These are phyloP conservation scores for Climacteris rufus DNA, from an alignment of 2,113 vertebrate genomes.

Conservation along the genomic window DNA sequence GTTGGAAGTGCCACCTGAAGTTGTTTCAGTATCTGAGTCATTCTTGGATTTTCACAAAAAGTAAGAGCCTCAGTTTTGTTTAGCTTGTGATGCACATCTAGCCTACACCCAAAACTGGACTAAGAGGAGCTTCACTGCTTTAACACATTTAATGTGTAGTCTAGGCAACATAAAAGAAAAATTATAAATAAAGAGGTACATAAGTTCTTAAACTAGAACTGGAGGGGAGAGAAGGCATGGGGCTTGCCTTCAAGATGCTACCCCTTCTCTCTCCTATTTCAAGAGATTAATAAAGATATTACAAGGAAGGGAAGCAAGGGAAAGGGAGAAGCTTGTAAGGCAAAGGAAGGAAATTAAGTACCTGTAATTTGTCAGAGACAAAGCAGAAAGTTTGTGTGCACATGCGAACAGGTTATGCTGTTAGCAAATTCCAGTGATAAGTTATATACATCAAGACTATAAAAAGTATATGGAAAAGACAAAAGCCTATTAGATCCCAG, in stretches of 20 bases:
- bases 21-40: background rate
- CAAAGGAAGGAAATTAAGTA: slow-evolving; percentile 63
- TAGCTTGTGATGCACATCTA: background rate
- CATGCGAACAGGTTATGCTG: slow-evolving; percentile 76
- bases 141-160: background rate
- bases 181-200: background rate
- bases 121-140: background rate
- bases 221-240: background rate
- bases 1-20: background rate
- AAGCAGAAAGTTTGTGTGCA: slow-evolving; percentile 60
- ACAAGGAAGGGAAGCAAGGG: slow-evolving; percentile 14
- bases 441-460: slow-evolving; percentile 86
- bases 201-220: slow-evolving; percentile 4
- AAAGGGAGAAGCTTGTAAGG: slow-evolving; percentile 44
- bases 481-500: slow-evolving; percentile 92
- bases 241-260: slow-evolving; percentile 29
- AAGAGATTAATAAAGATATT: slow-evolving; percentile 52
- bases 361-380: slow-evolving; percentile 62
- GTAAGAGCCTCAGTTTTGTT: background rate
- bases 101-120: background rate
- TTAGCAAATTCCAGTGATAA: slow-evolving; percentile 89
- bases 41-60: background rate
- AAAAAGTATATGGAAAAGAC: slow-evolving; percentile 90
- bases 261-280: background rate
- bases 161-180: background rate